These are phyloP conservation scores for Erynnis tages DNA, from an alignment of 2,888 invertebrate genomes.

Conservation along the genomic window DNA sequence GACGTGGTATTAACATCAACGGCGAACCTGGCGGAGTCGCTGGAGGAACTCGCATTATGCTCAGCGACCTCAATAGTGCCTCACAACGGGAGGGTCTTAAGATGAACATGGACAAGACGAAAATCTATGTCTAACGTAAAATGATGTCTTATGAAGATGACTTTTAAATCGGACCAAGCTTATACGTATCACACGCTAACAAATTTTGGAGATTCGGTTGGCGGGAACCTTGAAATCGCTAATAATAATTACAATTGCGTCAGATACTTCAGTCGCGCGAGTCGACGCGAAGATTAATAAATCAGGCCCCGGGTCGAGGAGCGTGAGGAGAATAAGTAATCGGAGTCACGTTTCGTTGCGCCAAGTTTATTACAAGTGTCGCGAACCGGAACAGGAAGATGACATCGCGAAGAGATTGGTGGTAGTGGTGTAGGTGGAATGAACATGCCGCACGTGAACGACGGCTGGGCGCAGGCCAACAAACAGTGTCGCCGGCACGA, in stretches of 20 bases:
- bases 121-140: too few species aligned
- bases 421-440: slow-evolving; percentile 45
- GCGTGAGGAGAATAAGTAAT: slow-evolving; percentile 43
- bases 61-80: too few species aligned
- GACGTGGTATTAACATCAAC: too few species aligned
- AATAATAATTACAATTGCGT: slow-evolving; percentile 40
- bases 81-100: too few species aligned
- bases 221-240: slow-evolving; percentile 37
- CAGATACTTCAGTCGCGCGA: slow-evolving; percentile 40
- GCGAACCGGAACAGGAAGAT: slow-evolving; percentile 65
- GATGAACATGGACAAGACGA: too few species aligned
- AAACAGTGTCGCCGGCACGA: slow-evolving; percentile 33
- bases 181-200: too few species aligned
- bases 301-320: slow-evolving; percentile 35
- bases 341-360: slow-evolving; percentile 41
- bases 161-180: too few species aligned
- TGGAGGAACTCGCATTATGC: too few species aligned
- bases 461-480: slow-evolving; percentile 47
- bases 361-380: slow-evolving; percentile 38
- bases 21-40: too few species aligned
- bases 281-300: slow-evolving; percentile 35
- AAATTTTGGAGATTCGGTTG: too few species aligned
- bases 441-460: slow-evolving; percentile 55
- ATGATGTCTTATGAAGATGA: too few species aligned
- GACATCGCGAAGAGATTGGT: slow-evolving; percentile 43